Percentiles rank a stretch among this genome's conserved stretches.
Evolutionary conservation across 1,140 invertebrate genomes (phyloP).

Genomic region (Micrasema minimum): DNA sequence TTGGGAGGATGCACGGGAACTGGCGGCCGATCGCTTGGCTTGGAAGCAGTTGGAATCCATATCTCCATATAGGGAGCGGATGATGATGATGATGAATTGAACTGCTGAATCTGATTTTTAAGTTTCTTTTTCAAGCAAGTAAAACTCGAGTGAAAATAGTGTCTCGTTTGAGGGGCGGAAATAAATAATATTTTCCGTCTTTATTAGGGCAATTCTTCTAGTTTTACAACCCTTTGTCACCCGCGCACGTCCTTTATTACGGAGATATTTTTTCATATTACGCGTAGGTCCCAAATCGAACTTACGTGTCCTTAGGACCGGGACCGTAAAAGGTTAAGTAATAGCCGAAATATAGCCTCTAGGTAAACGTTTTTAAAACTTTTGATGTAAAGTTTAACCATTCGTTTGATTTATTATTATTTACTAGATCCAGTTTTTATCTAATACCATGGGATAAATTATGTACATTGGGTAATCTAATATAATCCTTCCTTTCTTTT

Average conservation of each 20-base stretch:
- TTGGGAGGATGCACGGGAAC: too few relatives aligned
- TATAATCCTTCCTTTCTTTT: too few relatives aligned
- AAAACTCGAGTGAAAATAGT: too few relatives aligned
- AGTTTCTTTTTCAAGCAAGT: too few relatives aligned
- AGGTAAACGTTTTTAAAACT: slow-evolving; percentile 10
- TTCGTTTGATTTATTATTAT: background rate
- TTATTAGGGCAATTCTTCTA: slow-evolving; percentile 6
- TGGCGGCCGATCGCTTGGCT: too few relatives aligned
- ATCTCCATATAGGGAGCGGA: too few relatives aligned
- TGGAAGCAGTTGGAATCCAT: too few relatives aligned
- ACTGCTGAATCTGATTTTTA: too few relatives aligned
- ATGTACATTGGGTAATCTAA: too few relatives aligned
- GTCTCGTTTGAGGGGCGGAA: background rate
- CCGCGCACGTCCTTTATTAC: slow-evolving; percentile 22
- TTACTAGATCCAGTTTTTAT: too few relatives aligned
- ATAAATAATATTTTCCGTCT: background rate
- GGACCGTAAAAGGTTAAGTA: slow-evolving; percentile 18
- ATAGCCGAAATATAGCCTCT: background rate
- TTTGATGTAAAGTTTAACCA: slow-evolving; percentile 15
- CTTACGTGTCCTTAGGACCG: slow-evolving; percentile 9
- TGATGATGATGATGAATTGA: too few relatives aligned
- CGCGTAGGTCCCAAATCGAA: slow-evolving; percentile 23
- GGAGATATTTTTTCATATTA: slow-evolving; percentile 28
- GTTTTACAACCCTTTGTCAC: slow-evolving; percentile 26
- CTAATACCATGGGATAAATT: too few relatives aligned